Evolutionary conservation across 2,797 vertebrate species (phyloP).

Genomic region (Clamator glandarius): DNA sequence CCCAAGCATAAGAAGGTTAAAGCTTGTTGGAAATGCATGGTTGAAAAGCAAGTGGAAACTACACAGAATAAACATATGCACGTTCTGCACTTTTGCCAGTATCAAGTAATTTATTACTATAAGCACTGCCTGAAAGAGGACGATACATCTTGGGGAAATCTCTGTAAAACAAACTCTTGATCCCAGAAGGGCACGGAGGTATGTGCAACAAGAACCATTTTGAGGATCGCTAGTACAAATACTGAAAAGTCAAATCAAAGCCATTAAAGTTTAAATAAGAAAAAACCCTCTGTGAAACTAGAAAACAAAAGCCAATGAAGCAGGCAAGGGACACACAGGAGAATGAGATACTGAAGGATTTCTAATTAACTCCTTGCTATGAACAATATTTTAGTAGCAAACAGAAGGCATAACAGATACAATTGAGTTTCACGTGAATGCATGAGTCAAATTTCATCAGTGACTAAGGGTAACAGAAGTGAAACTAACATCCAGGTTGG

Average conservation of each 20-base stretch:
- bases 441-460: background rate
- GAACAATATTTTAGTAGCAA: conserved; percentile 14
- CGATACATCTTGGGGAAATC: background rate
- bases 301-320: background rate
- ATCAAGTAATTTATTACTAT: background rate
- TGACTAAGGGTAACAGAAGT: background rate
- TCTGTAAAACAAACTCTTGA: background rate
- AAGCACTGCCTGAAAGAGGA: background rate
- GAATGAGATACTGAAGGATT: background rate
- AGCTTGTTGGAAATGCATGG: too few species aligned
- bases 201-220: background rate
- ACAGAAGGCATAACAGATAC: conserved; percentile 29
- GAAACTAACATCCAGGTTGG: background rate
- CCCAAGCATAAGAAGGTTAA: too few species aligned
- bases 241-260: background rate
- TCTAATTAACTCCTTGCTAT: background rate
- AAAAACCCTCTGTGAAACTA: background rate
- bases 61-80: rapidly evolving
- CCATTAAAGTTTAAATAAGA: background rate
- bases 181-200: background rate
- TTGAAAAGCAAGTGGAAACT: background rate
- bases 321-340: background rate
- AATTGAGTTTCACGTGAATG: rapidly evolving
- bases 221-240: background rate
- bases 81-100: background rate